Percentiles rank a stretch among this genome's conserved stretches.
Evolutionary conservation across 1,140 invertebrate genomes (phyloP).

Genomic region (Mizuhopecten yessoensis): DNA sequence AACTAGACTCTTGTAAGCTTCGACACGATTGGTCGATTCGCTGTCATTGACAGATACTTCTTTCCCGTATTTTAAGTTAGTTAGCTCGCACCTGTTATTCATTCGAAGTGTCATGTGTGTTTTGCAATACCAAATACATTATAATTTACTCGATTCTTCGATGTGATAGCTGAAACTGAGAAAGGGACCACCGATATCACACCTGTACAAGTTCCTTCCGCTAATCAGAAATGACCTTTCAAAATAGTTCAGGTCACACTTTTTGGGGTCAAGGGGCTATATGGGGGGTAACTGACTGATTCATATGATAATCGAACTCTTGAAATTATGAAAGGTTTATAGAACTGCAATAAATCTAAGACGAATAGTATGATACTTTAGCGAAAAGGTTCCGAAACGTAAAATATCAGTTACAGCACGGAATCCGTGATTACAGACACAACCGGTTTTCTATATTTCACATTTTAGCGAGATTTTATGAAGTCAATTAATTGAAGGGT

Average conservation of each 20-base stretch:
- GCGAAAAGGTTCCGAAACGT: too few species aligned
- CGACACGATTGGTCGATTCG: conserved; percentile 23
- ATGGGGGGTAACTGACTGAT: background rate
- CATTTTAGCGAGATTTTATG: too few species aligned
- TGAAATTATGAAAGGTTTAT: too few species aligned
- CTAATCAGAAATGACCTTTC: conserved; percentile 15
- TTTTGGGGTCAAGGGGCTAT: conserved; percentile 25
- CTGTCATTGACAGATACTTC: conserved; percentile 22
- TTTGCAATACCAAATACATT: background rate
- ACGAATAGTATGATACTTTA: too few species aligned
- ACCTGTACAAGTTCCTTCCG: conserved; percentile 37
- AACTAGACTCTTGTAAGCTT: conserved; percentile 53
- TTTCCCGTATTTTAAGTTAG: background rate
- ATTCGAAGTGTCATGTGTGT: background rate
- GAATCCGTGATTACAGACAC: too few species aligned
- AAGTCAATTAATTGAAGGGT: too few species aligned
- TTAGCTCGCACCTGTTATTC: background rate
- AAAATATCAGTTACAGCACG: too few species aligned
- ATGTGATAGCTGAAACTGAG: background rate
- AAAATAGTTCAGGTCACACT: conserved; percentile 38
- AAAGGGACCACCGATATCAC: background rate
- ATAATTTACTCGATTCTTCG: background rate
- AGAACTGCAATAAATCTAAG: too few species aligned
- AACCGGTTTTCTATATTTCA: too few species aligned
- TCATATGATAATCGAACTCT: too few species aligned